phyloP scores from a whole-genome alignment of 2,888 invertebrate species.

The Synergus itoensis region DNA sequence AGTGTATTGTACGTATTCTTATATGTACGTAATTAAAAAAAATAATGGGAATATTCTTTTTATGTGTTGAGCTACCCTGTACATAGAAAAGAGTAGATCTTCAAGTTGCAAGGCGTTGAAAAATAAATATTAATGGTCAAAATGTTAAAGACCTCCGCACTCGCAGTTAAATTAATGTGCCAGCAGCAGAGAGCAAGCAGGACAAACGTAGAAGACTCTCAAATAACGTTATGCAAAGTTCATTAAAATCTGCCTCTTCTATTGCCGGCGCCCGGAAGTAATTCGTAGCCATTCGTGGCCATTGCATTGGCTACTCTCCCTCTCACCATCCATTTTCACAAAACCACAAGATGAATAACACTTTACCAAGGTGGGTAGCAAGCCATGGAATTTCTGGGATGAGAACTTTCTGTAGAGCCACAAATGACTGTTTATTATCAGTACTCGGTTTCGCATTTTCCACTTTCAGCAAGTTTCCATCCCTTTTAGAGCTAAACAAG shows the following conservation, averaged over 20 bases:
- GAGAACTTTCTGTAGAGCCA: constrained; percentile 45
- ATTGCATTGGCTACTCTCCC: constrained; percentile 44
- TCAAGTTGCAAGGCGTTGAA: constrained; percentile 34
- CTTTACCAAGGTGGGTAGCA: constrained; percentile 48
- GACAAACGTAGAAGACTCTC: constrained; percentile 58
- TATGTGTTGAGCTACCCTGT: not conserved
- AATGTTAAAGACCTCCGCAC: constrained; percentile 47
- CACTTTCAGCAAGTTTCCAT: not conserved
- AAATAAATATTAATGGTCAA: constrained; percentile 45
- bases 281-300: constrained; percentile 38
- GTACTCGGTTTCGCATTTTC: not conserved
- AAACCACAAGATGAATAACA: constrained; percentile 56
- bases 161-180: constrained; percentile 60
- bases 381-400: constrained; percentile 52
- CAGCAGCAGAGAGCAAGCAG: constrained; percentile 46
- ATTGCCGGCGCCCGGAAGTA: constrained; percentile 52
- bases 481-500: not conserved
- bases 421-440: constrained; percentile 7
- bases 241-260: constrained; percentile 69
- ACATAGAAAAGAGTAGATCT: not conserved
- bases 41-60: not conserved
- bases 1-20: too few relatives aligned
- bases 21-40: not conserved
- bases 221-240: constrained; percentile 73
- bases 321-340: constrained; percentile 16